A percentile compares a stretch with the other conserved stretches of the same genome.
Conservation (phyloP, 2,888 invertebrate species). For the Acleris holmiana region DNA sequence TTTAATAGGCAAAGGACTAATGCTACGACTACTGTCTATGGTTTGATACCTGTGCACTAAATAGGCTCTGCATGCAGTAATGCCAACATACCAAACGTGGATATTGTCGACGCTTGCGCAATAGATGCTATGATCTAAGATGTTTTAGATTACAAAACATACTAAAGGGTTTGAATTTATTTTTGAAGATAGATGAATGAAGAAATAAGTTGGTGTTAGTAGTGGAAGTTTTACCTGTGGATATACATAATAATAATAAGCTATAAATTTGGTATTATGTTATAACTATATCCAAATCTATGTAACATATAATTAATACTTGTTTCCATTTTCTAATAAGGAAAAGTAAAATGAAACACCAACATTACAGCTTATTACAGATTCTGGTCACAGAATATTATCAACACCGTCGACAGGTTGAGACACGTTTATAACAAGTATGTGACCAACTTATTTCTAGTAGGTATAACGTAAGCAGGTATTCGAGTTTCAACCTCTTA, state of each 20-base stretch:
- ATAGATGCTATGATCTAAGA: constrained; percentile 6
- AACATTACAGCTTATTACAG: constrained; percentile 30
- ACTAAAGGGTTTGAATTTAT: no score
- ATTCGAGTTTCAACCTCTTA: background rate
- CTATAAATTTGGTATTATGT: no score
- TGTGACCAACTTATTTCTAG: constrained; percentile 26
- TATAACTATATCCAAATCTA: no score
- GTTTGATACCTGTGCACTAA: background rate
- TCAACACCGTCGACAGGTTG: constrained; percentile 36
- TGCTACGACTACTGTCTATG: background rate
- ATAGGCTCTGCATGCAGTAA: background rate
- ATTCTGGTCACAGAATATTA: constrained; percentile 38
- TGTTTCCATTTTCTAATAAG: no score
- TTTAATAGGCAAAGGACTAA: background rate
- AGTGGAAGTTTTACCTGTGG: no score
- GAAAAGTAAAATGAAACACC: background rate
- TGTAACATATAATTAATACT: no score
- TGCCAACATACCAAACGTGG: constrained; percentile 11
- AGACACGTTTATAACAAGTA: constrained; percentile 29
- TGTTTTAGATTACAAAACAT: background rate
- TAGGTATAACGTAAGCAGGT: background rate
- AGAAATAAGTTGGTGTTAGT: no score
- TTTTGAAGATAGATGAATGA: no score
- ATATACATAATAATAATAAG: no score
- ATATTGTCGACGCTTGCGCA: constrained; percentile 10